phyloP scores from a whole-genome alignment of 2,113 vertebrate species.

The Syngnathus typhle region DNA sequence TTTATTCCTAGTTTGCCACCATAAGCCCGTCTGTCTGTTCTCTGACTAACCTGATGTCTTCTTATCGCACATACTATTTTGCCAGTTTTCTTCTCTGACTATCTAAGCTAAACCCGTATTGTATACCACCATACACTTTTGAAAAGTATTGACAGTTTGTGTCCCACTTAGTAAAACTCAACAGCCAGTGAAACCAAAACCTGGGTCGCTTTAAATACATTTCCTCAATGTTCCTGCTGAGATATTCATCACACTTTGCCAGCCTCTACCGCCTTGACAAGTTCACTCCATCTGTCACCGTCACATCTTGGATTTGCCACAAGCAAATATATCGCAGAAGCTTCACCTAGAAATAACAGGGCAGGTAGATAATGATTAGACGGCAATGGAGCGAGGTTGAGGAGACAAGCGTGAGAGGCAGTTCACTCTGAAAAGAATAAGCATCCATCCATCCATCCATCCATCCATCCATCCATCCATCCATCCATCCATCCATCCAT shows the following conservation, averaged over 20 bases:
- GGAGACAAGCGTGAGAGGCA: conserved; percentile 2
- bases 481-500: no score
- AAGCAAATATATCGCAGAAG: conserved; percentile 31
- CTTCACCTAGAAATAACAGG: conserved; percentile 22
- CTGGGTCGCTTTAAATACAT: conserved; percentile 47
- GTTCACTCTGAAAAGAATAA: background rate
- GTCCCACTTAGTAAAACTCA: conserved; percentile 34
- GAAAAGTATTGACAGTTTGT: conserved; percentile 45
- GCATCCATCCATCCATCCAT: background rate
- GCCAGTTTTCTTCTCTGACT: conserved; percentile 19
- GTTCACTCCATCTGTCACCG: conserved; percentile 55
- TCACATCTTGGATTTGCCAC: conserved; percentile 36
- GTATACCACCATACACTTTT: conserved; percentile 8
- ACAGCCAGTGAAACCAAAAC: conserved; percentile 25
- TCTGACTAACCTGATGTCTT: conserved; percentile 61
- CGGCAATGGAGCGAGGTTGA: conserved; percentile 4
- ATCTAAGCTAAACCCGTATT: background rate
- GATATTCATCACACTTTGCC: conserved; percentile 56
- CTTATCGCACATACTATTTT: conserved; percentile 26
- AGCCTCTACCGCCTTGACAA: conserved; percentile 41
- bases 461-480: background rate
- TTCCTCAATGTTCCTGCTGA: conserved; percentile 37
- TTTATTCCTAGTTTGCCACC: conserved; percentile 59
- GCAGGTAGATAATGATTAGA: conserved; percentile 17
- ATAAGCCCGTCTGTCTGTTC: conserved; percentile 51